These are phyloP conservation scores for Prionailurus viverrinus DNA, from an alignment of 2,113 vertebrate genomes.

Conservation along the genomic window DNA sequence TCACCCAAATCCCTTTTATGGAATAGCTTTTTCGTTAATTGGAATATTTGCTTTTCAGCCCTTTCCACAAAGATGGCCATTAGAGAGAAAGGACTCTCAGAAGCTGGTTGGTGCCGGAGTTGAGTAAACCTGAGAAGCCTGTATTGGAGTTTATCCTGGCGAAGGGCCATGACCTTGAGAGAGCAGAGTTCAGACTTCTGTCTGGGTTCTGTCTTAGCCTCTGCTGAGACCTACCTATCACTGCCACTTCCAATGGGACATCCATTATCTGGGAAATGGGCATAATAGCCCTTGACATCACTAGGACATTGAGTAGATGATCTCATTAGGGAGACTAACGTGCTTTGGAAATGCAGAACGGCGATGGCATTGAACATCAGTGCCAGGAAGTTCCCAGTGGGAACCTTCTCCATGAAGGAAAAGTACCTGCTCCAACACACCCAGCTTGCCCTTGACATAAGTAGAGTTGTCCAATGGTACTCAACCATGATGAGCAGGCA, in stretches of 20 bases:
- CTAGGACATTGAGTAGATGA: constrained; percentile 59
- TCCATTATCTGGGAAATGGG: constrained; percentile 57
- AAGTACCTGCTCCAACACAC: not conserved
- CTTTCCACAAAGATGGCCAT: not conserved
- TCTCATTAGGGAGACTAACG: constrained; percentile 38
- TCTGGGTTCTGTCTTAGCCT: not conserved
- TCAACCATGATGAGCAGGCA: not conserved
- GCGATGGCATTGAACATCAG: not conserved
- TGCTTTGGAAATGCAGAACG: not conserved
- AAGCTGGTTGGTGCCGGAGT: not conserved
- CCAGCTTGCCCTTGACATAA: not conserved
- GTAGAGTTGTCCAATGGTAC: not conserved
- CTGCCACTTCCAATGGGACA: not conserved
- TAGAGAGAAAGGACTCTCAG: constrained; percentile 21
- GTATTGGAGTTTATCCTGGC: not conserved
- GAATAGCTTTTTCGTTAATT: not conserved
- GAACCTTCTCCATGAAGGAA: not conserved
- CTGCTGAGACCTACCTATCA: not conserved
- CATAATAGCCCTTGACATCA: constrained; percentile 68
- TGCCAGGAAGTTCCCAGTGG: not conserved
- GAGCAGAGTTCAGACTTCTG: constrained; percentile 23
- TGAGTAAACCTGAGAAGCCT: not conserved
- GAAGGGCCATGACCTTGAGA: constrained; percentile 14
- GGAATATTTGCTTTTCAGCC: constrained; percentile 9
- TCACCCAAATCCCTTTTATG: constrained; percentile 13